A percentile compares a stretch with the other conserved stretches of the same genome.
Evolutionary conservation across 2,888 invertebrate species (phyloP).

Genomic region (Eupithecia insigniata): DNA sequence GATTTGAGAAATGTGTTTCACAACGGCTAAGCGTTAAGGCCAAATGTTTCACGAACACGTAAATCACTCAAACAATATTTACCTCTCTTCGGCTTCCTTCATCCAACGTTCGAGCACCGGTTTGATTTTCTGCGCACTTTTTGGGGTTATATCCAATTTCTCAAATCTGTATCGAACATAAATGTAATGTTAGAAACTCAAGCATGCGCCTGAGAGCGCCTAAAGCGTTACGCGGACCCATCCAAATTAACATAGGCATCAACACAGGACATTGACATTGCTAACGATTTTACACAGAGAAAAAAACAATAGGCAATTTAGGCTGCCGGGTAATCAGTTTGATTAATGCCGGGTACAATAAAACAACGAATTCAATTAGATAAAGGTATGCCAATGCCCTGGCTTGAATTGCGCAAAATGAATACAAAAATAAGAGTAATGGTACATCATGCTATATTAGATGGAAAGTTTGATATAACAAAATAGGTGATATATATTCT

Average conservation of each 20-base stretch:
- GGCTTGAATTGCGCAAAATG: constrained; percentile 87
- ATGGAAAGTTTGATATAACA: constrained; percentile 79
- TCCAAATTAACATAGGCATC: constrained; percentile 74
- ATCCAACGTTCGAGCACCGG: constrained; percentile 99
- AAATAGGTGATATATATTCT: constrained; percentile 79
- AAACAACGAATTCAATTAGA: constrained; percentile 82
- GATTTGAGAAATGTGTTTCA: constrained; percentile 83
- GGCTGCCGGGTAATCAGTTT: constrained; percentile 80
- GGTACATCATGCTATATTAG: constrained; percentile 83
- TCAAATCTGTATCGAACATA: constrained; percentile 94
- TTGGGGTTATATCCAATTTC: constrained; percentile 99
- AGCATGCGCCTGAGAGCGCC: constrained; percentile 62
- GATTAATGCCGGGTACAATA: constrained; percentile 82
- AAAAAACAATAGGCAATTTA: constrained; percentile 83
- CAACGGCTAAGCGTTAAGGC: constrained; percentile 81
- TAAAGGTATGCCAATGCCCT: constrained; percentile 94
- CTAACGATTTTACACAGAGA: constrained; percentile 77
- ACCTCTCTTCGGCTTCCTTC: constrained; percentile 99
- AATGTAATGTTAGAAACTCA: constrained; percentile 79
- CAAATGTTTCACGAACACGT: constrained; percentile 80
- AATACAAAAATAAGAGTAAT: constrained; percentile 79
- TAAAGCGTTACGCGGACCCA: constrained; percentile 61
- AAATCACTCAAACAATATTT: constrained; percentile 80
- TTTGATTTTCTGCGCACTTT: constrained; percentile 99
- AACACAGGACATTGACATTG: constrained; percentile 89